These are phyloP conservation scores for Chaetops frenatus DNA, from an alignment of 2,113 vertebrate genomes.

Conservation along the genomic window DNA sequence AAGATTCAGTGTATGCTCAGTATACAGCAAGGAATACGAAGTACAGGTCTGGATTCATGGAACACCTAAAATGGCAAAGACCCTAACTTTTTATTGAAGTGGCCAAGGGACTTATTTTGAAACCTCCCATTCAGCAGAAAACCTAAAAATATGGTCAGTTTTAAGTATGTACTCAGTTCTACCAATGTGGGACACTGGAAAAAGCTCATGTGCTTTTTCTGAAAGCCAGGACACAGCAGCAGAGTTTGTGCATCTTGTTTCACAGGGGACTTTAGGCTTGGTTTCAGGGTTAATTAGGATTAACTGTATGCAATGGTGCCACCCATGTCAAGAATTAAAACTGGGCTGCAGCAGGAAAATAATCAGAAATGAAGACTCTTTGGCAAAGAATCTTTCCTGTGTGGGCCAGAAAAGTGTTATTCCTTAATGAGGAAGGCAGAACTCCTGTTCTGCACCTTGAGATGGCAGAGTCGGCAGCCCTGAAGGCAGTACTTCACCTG, in stretches of 20 bases:
- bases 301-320: background rate
- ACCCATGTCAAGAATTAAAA: background rate
- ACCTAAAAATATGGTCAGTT: background rate
- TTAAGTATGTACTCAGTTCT: background rate
- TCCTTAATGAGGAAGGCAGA: background rate
- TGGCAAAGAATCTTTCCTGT: background rate
- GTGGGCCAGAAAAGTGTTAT: background rate
- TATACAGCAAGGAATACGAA: background rate
- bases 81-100: background rate
- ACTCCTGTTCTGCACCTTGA: background rate
- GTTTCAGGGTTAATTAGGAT: background rate
- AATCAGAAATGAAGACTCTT: background rate
- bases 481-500: background rate
- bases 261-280: background rate
- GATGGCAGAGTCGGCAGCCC: background rate
- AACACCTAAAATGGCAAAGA: background rate
- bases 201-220: background rate
- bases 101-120: background rate
- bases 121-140: background rate
- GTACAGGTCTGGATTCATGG: constrained; percentile 30
- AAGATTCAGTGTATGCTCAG: background rate
- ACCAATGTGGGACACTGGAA: background rate
- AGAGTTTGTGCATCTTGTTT: background rate
- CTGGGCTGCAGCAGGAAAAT: background rate
- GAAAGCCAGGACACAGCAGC: background rate